phyloP scores from a whole-genome alignment of 2,797 vertebrate genomes.

The Champsocephalus gunnari region DNA sequence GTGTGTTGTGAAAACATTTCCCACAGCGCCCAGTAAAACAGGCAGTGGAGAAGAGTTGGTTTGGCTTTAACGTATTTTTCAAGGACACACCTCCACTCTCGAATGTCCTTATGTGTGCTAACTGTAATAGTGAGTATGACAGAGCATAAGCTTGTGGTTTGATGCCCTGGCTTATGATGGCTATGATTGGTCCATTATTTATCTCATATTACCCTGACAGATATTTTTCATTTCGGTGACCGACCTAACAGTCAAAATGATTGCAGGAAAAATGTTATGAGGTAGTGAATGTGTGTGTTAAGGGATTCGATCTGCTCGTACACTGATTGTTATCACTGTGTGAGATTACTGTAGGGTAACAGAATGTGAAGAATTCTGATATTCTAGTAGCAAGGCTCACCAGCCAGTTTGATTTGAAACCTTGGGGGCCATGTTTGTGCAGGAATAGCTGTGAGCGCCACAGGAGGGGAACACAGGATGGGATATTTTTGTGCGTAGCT shows the following conservation, averaged over 20 bases:
- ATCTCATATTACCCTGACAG: not conserved
- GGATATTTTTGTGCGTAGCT: conserved; percentile 77
- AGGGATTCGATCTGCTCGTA: conserved; percentile 10
- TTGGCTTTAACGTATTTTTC: not conserved
- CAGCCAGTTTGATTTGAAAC: conserved; percentile 34
- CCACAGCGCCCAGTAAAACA: not conserved
- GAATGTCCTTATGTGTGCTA: not conserved
- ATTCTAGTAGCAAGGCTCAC: conserved; percentile 27
- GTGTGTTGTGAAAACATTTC: conserved; percentile 5
- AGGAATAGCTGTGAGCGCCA: conserved; percentile 29
- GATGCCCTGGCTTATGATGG: not conserved
- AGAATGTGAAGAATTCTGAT: conserved; percentile 67
- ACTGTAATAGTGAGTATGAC: not conserved
- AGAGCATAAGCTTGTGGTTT: not conserved
- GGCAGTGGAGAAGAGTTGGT: not conserved
- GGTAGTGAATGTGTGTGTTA: conserved; percentile 1
- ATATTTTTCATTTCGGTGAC: conserved; percentile 8
- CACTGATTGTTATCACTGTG: conserved; percentile 10
- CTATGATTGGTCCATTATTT: not conserved
- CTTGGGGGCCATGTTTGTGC: conserved; percentile 61
- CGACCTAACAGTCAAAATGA: not conserved
- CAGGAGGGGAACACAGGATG: conserved; percentile 47
- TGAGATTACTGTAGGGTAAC: conserved; percentile 39
- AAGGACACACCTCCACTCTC: not conserved
- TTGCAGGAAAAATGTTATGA: not conserved